phyloP scores from a whole-genome alignment of 1,140 invertebrate species.

The Drosophila guanche region DNA sequence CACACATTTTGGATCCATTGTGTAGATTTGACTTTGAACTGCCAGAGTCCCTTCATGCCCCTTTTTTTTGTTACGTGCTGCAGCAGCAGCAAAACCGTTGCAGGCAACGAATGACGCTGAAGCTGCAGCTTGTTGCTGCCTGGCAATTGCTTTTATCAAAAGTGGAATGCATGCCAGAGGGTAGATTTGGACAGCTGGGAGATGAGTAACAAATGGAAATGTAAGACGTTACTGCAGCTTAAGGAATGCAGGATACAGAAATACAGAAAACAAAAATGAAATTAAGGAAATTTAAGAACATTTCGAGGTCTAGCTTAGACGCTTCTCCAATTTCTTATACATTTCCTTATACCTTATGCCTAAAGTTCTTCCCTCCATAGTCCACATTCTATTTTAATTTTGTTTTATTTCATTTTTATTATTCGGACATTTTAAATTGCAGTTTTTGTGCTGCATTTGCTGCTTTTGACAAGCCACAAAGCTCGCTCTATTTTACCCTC shows the following conservation, averaged over 20 bases:
- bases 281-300: too few relatives aligned
- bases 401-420: slow-evolving; percentile 14
- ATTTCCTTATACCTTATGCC: not conserved
- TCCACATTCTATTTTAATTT: slow-evolving; percentile 15
- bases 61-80: slow-evolving; percentile 51
- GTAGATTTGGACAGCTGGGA: not conserved
- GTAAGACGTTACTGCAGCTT: not conserved
- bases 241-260: too few relatives aligned
- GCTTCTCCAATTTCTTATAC: not conserved
- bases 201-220: not conserved
- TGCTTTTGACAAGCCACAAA: slow-evolving; percentile 68
- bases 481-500: too few relatives aligned
- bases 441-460: slow-evolving; percentile 69
- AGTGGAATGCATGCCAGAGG: not conserved
- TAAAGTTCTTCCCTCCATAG: slow-evolving; percentile 21
- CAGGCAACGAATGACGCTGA: slow-evolving; percentile 44
- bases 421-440: slow-evolving; percentile 45
- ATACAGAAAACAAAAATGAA: not conserved
- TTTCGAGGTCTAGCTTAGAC: too few relatives aligned
- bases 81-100: not conserved
- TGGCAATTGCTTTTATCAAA: slow-evolving; percentile 57
- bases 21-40: slow-evolving; percentile 76
- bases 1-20: slow-evolving; percentile 74
- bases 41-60: not conserved
- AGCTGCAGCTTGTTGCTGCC: slow-evolving; percentile 28